Evolutionary conservation across 2,113 vertebrate genomes (phyloP), one percentile per base, ranked within the genome.

Genomic region (Tyrannus savana): DNA sequence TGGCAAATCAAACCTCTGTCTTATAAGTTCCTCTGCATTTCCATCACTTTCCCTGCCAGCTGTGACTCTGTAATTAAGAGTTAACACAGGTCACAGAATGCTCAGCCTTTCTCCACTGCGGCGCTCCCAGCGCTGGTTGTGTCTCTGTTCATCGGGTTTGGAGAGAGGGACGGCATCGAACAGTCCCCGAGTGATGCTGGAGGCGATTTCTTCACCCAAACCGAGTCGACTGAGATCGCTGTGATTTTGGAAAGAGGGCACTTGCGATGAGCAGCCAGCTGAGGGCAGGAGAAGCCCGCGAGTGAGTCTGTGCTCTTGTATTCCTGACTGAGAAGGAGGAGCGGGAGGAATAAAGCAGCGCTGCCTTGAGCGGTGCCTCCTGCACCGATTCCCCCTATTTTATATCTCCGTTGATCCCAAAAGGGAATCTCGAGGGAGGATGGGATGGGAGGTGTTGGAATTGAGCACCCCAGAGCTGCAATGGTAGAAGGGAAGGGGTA

Each of bases 211-310:
- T 17, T n/a, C 24, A 5, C 25, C 41, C 33, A 24, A n/a, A 37
- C 21, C 0, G 1, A 82, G 33, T 19, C 6, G 41, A 7, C 7
- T 68, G 5, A 33, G 53, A 15, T 9, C 6, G 1, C 24, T 7
- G 67, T 6, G 27, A 24, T 78, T 87, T 74, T 62, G 50, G 50
- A 10, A 41, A 14, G 3, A 0, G 30, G 21, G 47, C 17, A 0
- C 27, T 79, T 94, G 66, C 58, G 4, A 8, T 2, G 18, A 18
- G 15, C 93, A 41, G 68, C 98, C 98, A 97, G 95, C 42, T 95
- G 98, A 95, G 96, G 97, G 96, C 95, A 96, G 96, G 90, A 94
- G 94, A 96, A 95, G 84, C 80, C 82, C 64, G 8, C 25, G 41
- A 35, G 31, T 4, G 13, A 10, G 3, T 7, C n/a, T 3, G 10